phyloP scores from a whole-genome alignment of 92 coral and sea anemone genomes.

The Umimayanthus chanpuru region DNA sequence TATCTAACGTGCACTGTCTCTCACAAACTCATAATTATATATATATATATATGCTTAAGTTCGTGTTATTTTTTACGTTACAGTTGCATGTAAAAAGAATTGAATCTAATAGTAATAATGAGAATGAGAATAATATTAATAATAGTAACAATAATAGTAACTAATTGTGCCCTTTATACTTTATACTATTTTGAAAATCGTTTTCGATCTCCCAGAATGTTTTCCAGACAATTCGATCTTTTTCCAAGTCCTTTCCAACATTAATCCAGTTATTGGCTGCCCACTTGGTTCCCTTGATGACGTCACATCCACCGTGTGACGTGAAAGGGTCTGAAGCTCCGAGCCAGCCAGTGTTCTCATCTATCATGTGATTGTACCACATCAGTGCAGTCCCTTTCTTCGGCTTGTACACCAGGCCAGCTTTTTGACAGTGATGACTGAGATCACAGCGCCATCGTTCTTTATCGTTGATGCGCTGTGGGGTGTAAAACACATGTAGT shows the following conservation, averaged over 20 bases:
- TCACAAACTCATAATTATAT: too few species aligned
- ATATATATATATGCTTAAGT: too few species aligned
- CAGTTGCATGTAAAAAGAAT: not conserved
- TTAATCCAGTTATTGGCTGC: slow-evolving; percentile 98
- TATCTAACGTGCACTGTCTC: too few species aligned
- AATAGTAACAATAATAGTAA: too few species aligned
- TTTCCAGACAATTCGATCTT: slow-evolving; percentile 72
- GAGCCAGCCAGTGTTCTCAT: slow-evolving; percentile 88
- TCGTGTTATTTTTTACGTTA: not conserved
- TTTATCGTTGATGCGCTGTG: slow-evolving; percentile 12
- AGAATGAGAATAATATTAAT: too few species aligned
- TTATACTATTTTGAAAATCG: not conserved
- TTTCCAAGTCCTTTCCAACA: slow-evolving; percentile 65
- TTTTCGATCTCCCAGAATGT: slow-evolving; percentile 18
- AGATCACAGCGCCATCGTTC: slow-evolving; percentile 73
- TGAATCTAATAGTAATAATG: not conserved
- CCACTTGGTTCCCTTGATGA: slow-evolving; percentile 94
- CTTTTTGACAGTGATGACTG: slow-evolving; percentile 75
- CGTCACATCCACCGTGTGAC: slow-evolving; percentile 98
- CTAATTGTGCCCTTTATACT: not conserved
- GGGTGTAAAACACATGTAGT: not conserved
- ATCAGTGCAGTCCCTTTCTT: slow-evolving; percentile 85
- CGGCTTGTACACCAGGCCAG: slow-evolving; percentile 82
- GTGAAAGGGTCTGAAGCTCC: slow-evolving; percentile 76
- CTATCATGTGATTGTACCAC: slow-evolving; percentile 92